Conservation (phyloP, 2,113 vertebrate species). For the Anarrhichthys ocellatus region DNA sequence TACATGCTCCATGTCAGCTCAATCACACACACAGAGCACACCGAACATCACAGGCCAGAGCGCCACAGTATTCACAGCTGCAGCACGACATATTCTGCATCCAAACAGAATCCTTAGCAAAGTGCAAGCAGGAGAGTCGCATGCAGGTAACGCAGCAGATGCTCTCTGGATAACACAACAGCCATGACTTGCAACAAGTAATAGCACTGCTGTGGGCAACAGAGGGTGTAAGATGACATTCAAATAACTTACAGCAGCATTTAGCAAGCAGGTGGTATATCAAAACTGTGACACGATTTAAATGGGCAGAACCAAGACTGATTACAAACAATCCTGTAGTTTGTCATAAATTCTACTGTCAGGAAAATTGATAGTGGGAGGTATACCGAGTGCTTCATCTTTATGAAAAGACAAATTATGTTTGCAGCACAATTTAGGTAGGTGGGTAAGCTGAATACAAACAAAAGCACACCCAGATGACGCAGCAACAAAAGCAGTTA, state of each 20-base stretch:
- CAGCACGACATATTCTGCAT: conserved; percentile 50
- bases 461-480: conserved; percentile 19
- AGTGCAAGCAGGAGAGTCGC: conserved; percentile 41
- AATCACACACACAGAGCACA: background rate
- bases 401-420: conserved; percentile 13
- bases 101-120: conserved; percentile 51
- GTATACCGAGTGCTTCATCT: conserved; percentile 14
- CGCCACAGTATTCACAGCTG: conserved; percentile 2
- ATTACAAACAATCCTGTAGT: conserved; percentile 52
- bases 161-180: conserved; percentile 55
- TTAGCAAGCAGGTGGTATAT: conserved; percentile 60
- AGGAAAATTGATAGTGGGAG: conserved; percentile 32
- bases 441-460: conserved; percentile 13
- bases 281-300: conserved; percentile 45
- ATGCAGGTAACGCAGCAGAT: conserved; percentile 52
- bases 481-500: conserved; percentile 17
- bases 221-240: conserved; percentile 56
- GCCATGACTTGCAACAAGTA: conserved; percentile 51
- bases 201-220: conserved; percentile 51
- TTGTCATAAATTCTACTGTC: conserved; percentile 27
- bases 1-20: background rate
- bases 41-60: background rate
- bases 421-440: background rate
- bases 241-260: conserved; percentile 59
- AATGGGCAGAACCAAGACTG: conserved; percentile 38